Percentiles rank a stretch among this genome's conserved stretches.
Evolutionary conservation across 2,888 invertebrate species (phyloP).

Genomic region (Platerodrilus igneus): DNA sequence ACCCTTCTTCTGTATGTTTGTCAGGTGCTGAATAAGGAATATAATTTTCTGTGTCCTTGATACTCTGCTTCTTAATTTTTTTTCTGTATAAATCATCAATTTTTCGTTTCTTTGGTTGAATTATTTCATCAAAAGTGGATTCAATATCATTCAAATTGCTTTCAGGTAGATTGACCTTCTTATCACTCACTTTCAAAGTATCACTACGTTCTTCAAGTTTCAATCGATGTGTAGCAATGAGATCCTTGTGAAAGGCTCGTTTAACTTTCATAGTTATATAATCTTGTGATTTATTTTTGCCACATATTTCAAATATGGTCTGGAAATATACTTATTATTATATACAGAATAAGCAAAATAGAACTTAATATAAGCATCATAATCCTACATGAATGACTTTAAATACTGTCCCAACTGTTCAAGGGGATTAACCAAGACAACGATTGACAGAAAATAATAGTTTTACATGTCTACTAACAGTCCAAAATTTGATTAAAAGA

Average conservation of each 20-base stretch:
- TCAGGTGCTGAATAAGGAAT: constrained; percentile 82
- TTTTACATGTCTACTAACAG: too few species aligned
- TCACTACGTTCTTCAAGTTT: constrained; percentile 43
- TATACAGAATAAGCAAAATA: constrained; percentile 5
- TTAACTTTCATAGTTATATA: constrained; percentile 86
- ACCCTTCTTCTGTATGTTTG: constrained; percentile 80
- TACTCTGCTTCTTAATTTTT: constrained; percentile 53
- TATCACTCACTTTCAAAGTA: constrained; percentile 26
- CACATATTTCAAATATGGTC: constrained; percentile 92
- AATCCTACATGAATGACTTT: too few species aligned
- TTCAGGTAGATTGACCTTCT: constrained; percentile 39
- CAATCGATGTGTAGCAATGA: constrained; percentile 50
- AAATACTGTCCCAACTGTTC: too few species aligned
- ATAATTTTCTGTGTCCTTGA: constrained; percentile 74
- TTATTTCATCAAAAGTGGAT: constrained; percentile 54
- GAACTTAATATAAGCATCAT: background rate
- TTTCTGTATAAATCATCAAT: constrained; percentile 55
- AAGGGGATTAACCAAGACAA: too few species aligned
- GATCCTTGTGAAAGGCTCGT: constrained; percentile 65
- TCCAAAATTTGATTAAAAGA: too few species aligned
- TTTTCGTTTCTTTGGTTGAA: constrained; percentile 55
- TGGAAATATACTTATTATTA: too few species aligned
- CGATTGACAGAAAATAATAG: too few species aligned
- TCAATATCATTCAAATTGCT: constrained; percentile 55
- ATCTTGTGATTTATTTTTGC: constrained; percentile 71